Conservation (phyloP, 2,113 vertebrate genomes). For the Cynoglossus semilaevis region DNA sequence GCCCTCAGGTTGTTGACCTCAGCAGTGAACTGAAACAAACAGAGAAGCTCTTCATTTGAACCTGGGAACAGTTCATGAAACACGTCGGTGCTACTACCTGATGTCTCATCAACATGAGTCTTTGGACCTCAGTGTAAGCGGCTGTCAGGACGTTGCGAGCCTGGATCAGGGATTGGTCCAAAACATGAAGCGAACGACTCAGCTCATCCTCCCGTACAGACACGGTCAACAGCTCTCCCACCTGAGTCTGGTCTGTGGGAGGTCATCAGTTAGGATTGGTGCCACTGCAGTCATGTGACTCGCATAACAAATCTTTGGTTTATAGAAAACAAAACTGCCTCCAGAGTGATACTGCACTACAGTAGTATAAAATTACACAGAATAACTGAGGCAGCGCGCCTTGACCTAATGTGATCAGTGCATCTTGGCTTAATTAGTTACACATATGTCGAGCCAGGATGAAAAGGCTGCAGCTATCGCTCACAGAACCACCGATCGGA, state of each 20-base stretch:
- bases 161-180: conserved; percentile 82
- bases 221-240: conserved; percentile 85
- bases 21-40: conserved; percentile 76
- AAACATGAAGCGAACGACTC: conserved; percentile 78
- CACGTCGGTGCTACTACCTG: conserved; percentile 75
- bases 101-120: conserved; percentile 82
- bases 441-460: too few relatives aligned
- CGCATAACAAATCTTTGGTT: too few relatives aligned
- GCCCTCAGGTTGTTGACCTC: conserved; percentile 88
- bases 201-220: conserved; percentile 91
- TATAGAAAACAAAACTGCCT: too few relatives aligned
- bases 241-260: conserved; percentile 78
- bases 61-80: neutral
- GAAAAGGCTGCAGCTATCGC: too few relatives aligned
- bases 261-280: neutral
- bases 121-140: conserved; percentile 86
- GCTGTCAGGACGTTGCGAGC: conserved; percentile 82
- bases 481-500: too few relatives aligned
- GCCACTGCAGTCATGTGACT: too few relatives aligned
- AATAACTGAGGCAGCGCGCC: too few relatives aligned
- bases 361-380: too few relatives aligned
- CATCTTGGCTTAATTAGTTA: too few relatives aligned
- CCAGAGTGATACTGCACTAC: too few relatives aligned
- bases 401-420: too few relatives aligned
- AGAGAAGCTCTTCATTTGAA: neutral